A percentile compares a stretch with the other conserved stretches of the same genome.
These are phyloP conservation scores for Cosmia trapezina DNA, from an alignment of 2,888 invertebrate species.

Conservation along the genomic window DNA sequence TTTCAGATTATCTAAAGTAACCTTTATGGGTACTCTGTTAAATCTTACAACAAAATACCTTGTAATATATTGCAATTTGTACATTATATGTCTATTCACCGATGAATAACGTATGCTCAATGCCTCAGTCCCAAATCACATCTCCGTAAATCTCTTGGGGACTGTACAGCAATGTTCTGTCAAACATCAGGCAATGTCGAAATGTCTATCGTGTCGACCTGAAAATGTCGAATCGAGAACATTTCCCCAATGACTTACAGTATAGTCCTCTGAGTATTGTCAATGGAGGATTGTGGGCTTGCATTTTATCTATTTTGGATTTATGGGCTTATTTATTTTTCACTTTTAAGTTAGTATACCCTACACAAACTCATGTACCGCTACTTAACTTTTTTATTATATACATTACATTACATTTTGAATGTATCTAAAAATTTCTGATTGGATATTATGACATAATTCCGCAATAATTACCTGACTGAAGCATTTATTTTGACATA, in stretches of 20 bases:
- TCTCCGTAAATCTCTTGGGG: conserved; percentile 20
- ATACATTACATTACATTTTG: too few relatives aligned
- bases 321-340: background rate
- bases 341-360: too few relatives aligned
- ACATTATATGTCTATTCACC: background rate
- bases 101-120: conserved; percentile 1
- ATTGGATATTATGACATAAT: too few relatives aligned
- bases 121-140: conserved; percentile 13
- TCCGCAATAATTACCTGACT: too few relatives aligned
- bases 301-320: background rate
- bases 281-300: background rate
- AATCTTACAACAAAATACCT: too few relatives aligned
- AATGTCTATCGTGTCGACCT: conserved; percentile 42
- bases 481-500: too few relatives aligned
- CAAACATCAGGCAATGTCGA: conserved; percentile 19
- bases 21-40: too few relatives aligned
- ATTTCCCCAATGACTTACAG: conserved; percentile 23
- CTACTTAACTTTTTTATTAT: too few relatives aligned
- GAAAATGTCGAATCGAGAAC: conserved; percentile 41
- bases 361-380: too few relatives aligned
- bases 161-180: conserved; percentile 23
- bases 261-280: conserved; percentile 33
- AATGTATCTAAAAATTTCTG: too few relatives aligned
- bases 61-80: too few relatives aligned
- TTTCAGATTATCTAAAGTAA: too few relatives aligned